These are phyloP conservation scores for Microtus richardsoni DNA, from an alignment of 2,113 vertebrate genomes.

Conservation along the genomic window DNA sequence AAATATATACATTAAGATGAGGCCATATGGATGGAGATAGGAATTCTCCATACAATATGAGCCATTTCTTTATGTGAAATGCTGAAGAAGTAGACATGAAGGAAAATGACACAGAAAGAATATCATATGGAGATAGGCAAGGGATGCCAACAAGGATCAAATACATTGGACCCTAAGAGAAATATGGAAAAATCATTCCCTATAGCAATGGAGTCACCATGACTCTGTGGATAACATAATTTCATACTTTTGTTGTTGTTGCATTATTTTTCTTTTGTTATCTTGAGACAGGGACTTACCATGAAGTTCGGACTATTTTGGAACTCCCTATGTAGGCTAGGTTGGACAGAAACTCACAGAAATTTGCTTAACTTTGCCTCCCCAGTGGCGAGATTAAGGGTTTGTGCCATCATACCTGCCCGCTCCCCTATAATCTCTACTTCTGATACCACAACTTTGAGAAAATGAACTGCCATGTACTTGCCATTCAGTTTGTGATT, in stretches of 20 bases:
- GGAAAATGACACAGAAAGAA: not conserved
- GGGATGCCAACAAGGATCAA: not conserved
- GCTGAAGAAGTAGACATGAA: not conserved
- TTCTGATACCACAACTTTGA: not conserved
- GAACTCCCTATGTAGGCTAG: not conserved
- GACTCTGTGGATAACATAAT: not conserved
- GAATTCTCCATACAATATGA: not conserved
- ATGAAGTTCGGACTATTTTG: not conserved
- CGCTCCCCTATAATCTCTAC: not conserved
- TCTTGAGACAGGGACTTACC: not conserved
- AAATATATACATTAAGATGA: not conserved
- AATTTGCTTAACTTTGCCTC: not conserved
- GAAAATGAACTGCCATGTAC: not conserved
- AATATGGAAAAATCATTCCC: not conserved
- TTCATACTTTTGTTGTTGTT: not conserved
- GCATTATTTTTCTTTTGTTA: not conserved
- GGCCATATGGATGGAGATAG: not conserved
- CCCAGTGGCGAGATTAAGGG: not conserved
- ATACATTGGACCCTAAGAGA: not conserved
- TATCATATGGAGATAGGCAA: too few species aligned
- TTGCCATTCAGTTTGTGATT: not conserved
- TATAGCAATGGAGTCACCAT: too few species aligned
- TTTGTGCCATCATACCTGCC: accelerated
- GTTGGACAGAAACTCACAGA: too few species aligned
- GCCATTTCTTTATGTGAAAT: not conserved